Evolutionary conservation across 2,113 vertebrate genomes (phyloP).

Genomic region (Phalacrocorax brasilianus): DNA sequence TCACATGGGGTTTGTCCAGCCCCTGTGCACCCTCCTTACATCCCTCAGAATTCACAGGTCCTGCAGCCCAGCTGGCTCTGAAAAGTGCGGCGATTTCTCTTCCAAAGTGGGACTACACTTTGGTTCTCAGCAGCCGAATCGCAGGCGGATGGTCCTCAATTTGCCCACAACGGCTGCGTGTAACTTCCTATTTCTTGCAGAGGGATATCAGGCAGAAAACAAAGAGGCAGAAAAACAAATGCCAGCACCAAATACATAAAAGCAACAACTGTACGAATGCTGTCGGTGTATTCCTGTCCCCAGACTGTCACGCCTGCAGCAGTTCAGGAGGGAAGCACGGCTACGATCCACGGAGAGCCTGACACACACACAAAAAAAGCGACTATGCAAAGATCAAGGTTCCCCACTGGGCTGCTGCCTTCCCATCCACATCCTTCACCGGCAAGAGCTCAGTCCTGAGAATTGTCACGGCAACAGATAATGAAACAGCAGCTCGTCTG

Average conservation of each 20-base stretch:
- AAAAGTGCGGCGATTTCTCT: not conserved
- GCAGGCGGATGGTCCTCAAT: not conserved
- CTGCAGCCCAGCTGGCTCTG: not conserved
- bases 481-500: not conserved
- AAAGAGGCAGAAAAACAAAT: not conserved
- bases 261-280: fast-evolving
- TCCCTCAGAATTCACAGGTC: not conserved
- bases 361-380: not conserved
- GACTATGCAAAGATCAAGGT: not conserved
- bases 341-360: not conserved
- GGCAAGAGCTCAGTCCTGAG: not conserved
- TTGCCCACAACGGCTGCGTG: not conserved
- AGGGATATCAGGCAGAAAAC: not conserved
- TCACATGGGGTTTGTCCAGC: not conserved
- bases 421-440: not conserved
- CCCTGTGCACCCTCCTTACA: not conserved
- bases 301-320: fast-evolving
- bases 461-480: not conserved
- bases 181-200: not conserved
- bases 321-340: fast-evolving
- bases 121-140: not conserved
- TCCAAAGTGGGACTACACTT: too few relatives aligned
- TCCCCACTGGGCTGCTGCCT: not conserved
- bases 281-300: fast-evolving
- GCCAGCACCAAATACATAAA: not conserved